These are phyloP conservation scores for Steatocranus sp. DNA, from an alignment of 2,797 vertebrate genomes.

Conservation along the genomic window DNA sequence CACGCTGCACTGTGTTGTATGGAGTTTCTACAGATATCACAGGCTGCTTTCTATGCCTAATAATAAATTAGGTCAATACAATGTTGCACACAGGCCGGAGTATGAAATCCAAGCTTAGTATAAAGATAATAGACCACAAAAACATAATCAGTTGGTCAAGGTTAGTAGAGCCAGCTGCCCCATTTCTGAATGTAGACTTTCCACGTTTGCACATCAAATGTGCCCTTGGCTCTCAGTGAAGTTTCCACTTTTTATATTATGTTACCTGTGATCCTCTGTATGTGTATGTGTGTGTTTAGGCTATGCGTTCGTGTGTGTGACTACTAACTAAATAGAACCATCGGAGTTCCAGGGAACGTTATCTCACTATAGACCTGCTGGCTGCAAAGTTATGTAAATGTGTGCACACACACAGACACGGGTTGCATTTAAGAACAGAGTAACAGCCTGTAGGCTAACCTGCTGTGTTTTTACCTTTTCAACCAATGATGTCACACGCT, in stretches of 20 bases:
- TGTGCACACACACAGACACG: background rate
- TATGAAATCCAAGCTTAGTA: slow-evolving; percentile 3
- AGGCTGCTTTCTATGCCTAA: background rate
- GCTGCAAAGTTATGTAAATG: slow-evolving; percentile 71
- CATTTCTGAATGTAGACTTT: slow-evolving; percentile 27
- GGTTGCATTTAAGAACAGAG: slow-evolving; percentile 1
- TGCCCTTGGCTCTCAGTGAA: slow-evolving; percentile 70
- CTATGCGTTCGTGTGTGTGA: background rate
- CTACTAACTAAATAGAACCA: slow-evolving; percentile 53
- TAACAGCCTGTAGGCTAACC: slow-evolving; percentile 15
- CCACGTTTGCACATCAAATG: slow-evolving; percentile 41
- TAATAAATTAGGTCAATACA: background rate
- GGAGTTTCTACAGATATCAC: background rate
- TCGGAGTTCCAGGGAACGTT: slow-evolving; percentile 59
- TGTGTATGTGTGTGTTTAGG: background rate
- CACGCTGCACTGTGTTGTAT: background rate
- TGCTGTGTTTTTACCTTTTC: slow-evolving; percentile 9
- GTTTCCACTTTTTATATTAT: slow-evolving; percentile 71
- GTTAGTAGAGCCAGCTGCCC: slow-evolving; percentile 37
- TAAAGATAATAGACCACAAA: background rate
- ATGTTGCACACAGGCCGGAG: background rate
- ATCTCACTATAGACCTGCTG: slow-evolving; percentile 49
- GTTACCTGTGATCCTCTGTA: slow-evolving; percentile 59
- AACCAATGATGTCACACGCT: background rate
- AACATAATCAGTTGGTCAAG: background rate